Evolutionary conservation across 2,797 vertebrate genomes (phyloP).

Genomic region (Onychomys torridus): DNA sequence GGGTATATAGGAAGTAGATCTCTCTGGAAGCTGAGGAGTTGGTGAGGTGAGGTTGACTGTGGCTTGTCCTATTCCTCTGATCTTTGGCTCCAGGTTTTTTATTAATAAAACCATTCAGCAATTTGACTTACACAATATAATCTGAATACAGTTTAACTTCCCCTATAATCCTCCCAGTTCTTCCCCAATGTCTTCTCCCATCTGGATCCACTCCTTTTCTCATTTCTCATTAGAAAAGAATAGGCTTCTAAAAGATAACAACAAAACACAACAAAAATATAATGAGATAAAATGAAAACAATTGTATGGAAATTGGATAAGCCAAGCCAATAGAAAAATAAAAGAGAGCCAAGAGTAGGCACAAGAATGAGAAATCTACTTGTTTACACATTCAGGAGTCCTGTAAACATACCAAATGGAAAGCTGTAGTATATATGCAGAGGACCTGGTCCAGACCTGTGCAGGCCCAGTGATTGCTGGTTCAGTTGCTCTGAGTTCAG

Average conservation of each 20-base stretch:
- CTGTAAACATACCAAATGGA: neutral
- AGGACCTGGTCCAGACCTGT: neutral
- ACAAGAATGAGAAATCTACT: neutral
- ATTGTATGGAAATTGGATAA: neutral
- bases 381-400: neutral
- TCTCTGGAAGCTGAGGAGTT: too few relatives aligned
- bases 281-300: neutral
- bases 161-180: neutral
- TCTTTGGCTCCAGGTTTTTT: too few relatives aligned
- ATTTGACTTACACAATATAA: neutral
- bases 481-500: neutral
- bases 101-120: too few relatives aligned
- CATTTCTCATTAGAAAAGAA: neutral
- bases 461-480: neutral
- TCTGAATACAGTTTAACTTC: neutral
- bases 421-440: neutral
- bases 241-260: neutral
- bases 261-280: neutral
- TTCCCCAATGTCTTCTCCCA: neutral
- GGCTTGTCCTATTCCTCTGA: too few relatives aligned
- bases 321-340: neutral
- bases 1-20: too few relatives aligned
- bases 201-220: neutral
- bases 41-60: too few relatives aligned
- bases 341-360: neutral